Base-by-base conservation (phyloP, 92 coral and sea anemone species). In the Desmophyllum pertusum region DNA sequence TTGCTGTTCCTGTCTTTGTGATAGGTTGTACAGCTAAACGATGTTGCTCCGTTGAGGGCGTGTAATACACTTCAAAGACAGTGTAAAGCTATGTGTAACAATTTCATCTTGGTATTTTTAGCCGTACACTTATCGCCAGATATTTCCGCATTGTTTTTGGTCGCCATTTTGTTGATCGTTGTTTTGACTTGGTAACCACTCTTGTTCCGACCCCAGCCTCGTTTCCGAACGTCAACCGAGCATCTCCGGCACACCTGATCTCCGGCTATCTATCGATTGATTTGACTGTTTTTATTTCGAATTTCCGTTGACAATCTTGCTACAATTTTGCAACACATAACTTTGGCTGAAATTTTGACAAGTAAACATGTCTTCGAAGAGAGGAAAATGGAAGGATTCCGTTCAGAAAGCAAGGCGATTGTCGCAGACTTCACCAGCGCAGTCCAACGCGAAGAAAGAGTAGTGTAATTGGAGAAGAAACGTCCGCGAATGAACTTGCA, bases 391-490 rank as follows among this genome's bases (percentile, higher is more conserved):
- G 98, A 88, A 83, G 68, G 92, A 89, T 72, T 88, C 98, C 3
- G 93, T 90, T 71, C 96, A 96, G 52, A 94, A 90, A 64, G 85
- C 98, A 2, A 88, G 94, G 63, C 88, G 94, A 40, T 17, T 84
- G 17, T 95, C 98, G 5, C 95, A 88, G 69, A 80, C 74, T 39
- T 90, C 96, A 57, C 83, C 80, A 0, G 53, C 76, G 36, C 57
- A 78, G n/a, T 25, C 68, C 38, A 31, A 70, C 90, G 3, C 85
- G 92, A 64, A n/a, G n/a, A n/a, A 91, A 73, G 70, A 76, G 88
- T 55, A 94, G 98, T 40, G 70, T 94, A 3, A 67, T 90, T n/a
- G 96, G 88, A 7, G 98, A 92, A 73, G 98, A 91, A 42, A 88
- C 95, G 1, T 80, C 93, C 0, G 96, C 95, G 30, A 86, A 87